Evolutionary conservation across 2,888 invertebrate genomes (phyloP), one percentile per base, ranked within the genome.

Genomic region (Lochmaea capreae): DNA sequence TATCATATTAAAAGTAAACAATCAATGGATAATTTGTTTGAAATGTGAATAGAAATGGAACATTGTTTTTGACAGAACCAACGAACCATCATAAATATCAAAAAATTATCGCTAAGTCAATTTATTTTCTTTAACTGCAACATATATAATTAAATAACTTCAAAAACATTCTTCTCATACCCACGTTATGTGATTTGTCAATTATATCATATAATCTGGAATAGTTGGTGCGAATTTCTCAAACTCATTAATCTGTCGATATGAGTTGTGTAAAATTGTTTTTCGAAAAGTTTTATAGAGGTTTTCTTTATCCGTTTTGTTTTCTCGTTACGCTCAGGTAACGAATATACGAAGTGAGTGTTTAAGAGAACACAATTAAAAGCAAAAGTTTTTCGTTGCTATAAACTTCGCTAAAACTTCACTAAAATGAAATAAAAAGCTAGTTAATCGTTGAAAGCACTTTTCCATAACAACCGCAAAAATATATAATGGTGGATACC

Each of bases 221-320:
- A 49, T 49, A 3, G 49, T 49, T 49, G 3, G 12, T 49, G 49
- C 18, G n/a, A 61, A 61, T 61, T n/a, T 61, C 39, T 61, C n/a
- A n/a, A n/a, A 61, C 14, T 61, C 61, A 61, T 39, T 61, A 61
- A 61, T 61, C 61, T 61, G 61, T 61, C 61, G 61, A 61, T 61
- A 61, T 39, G 33, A 61, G 61, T 61, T 61, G 39, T 61, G 18
- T 12, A 10, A 33, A 61, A 42, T 61, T 61, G 61, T 61, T 61
- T 39, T 49, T 61, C 39, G 16, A 42, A 61, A 61, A 61, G 12
- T 59, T 59, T 14, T 33, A 26, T 11, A 5, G 33, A 57, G 22
- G 58, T 58, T 58, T 58, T 22, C 58, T 26, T 58, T 6, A 12
- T 14, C 26, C 58, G 12, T 22, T 58, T 14, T 49, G 12, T 49